Conservation (phyloP, 2,797 vertebrate species). For the Betta splendens region DNA sequence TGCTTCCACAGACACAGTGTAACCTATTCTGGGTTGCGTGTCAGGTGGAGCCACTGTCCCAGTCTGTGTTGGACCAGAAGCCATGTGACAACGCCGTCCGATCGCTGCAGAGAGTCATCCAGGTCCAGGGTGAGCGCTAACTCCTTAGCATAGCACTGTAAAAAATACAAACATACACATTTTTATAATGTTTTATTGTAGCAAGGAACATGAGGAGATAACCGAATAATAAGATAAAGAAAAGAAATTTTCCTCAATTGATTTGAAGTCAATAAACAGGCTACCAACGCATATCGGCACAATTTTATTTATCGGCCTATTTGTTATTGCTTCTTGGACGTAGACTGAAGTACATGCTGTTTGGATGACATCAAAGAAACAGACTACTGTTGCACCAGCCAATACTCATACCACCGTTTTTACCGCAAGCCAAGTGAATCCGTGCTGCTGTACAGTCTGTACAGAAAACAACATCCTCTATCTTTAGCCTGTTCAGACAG, state of each 20-base stretch:
- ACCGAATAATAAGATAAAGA: conserved; percentile 16
- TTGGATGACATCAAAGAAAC: conserved; percentile 17
- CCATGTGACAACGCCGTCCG: conserved; percentile 87
- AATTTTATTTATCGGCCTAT: conserved; percentile 13
- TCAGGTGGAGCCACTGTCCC: conserved; percentile 88
- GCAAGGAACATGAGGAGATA: conserved; percentile 36
- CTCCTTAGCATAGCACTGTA: not conserved
- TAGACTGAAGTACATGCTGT: conserved; percentile 2
- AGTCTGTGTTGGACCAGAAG: conserved; percentile 84
- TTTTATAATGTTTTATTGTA: not conserved
- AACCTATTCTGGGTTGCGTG: conserved; percentile 7
- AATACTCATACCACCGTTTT: conserved; percentile 4
- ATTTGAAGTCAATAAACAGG: conserved; percentile 8
- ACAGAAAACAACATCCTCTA: not conserved
- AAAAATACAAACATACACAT: not conserved
- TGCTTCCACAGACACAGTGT: not conserved
- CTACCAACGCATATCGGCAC: conserved; percentile 4
- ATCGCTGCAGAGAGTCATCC: conserved; percentile 87
- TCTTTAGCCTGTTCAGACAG: not conserved
- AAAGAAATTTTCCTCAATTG: conserved; percentile 8
- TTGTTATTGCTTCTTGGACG: not conserved
- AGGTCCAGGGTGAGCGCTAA: conserved; percentile 87
- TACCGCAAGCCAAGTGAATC: not conserved
- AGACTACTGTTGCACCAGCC: conserved; percentile 11
- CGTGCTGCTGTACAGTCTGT: not conserved